A percentile compares a stretch with the other conserved stretches of the same genome.
Conservation (phyloP, 2,888 invertebrate species). For the Phytoseiulus persimilis region DNA sequence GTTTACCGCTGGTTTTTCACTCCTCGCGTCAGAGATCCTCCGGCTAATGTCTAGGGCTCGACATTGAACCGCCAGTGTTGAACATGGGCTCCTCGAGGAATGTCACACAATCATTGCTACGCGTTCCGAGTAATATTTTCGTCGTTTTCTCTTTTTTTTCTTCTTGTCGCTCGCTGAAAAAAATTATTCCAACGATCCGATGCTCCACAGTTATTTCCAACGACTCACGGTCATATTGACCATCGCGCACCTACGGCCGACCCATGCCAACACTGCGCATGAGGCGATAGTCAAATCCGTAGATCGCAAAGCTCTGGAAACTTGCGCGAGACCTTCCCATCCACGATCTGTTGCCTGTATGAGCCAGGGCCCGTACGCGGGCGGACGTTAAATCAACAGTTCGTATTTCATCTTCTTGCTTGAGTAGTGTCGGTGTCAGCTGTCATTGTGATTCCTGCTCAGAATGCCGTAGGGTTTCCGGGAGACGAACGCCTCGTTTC, state of each 20-base stretch:
- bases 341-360: neutral
- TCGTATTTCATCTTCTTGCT: neutral
- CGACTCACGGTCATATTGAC: neutral
- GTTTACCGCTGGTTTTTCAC: neutral
- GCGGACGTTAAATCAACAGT: neutral
- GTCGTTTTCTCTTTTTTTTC: neutral
- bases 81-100: neutral
- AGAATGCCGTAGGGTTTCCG: neutral
- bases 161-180: neutral
- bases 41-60: neutral
- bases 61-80: neutral
- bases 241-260: no score
- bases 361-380: neutral
- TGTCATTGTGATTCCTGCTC: neutral
- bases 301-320: neutral
- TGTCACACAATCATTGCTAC: neutral
- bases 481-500: neutral
- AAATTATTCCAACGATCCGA: neutral
- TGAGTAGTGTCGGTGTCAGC: neutral
- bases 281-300: neutral
- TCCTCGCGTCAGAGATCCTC: neutral
- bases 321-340: neutral
- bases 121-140: neutral
- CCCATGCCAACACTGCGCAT: no score
- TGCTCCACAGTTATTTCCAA: neutral